A percentile compares a stretch with the other conserved stretches of the same genome.
Conservation (phyloP, 2,888 invertebrate species). For the Imbricaverruca yamaguchii region DNA sequence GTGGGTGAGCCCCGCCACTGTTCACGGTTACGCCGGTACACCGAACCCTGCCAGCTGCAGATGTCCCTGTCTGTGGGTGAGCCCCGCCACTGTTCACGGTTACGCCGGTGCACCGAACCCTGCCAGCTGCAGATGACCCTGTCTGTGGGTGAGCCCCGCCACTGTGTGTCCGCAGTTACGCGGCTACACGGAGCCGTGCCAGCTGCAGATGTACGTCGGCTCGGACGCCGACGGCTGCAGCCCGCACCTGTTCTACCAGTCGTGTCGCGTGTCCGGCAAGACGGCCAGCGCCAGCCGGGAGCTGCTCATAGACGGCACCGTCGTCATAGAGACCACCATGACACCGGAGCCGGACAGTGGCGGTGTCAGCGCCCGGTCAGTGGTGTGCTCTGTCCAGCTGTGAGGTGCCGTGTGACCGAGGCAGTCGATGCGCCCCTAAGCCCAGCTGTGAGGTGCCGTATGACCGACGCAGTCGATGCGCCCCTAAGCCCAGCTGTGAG, state of each 20-base stretch:
- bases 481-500: no score
- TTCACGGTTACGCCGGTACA: no score
- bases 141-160: conserved; percentile 25
- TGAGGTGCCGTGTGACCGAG: no score
- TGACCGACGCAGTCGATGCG: no score
- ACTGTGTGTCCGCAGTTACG: conserved; percentile 50
- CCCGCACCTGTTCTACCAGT: conserved; percentile 90
- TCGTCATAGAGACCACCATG: conserved; percentile 84
- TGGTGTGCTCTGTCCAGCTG: no score
- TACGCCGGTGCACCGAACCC: conserved; percentile 71
- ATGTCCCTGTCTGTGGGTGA: background rate
- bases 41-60: conserved; percentile 68
- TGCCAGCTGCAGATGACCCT: conserved; percentile 52
- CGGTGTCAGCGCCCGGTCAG: conserved; percentile 9
- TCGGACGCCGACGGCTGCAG: conserved; percentile 82
- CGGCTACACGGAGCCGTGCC: conserved; percentile 78
- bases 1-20: conserved; percentile 87
- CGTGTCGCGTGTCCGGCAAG: conserved; percentile 91
- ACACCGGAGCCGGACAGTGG: conserved; percentile 71
- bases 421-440: no score
- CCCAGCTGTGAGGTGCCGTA: no score
- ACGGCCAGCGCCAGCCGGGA: conserved; percentile 89
- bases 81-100: conserved; percentile 42
- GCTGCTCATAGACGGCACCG: conserved; percentile 86
- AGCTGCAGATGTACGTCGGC: conserved; percentile 86